Evolutionary conservation across 2,888 invertebrate species (phyloP), one percentile per base, ranked within the genome.

Genomic region (Lymantria monacha): DNA sequence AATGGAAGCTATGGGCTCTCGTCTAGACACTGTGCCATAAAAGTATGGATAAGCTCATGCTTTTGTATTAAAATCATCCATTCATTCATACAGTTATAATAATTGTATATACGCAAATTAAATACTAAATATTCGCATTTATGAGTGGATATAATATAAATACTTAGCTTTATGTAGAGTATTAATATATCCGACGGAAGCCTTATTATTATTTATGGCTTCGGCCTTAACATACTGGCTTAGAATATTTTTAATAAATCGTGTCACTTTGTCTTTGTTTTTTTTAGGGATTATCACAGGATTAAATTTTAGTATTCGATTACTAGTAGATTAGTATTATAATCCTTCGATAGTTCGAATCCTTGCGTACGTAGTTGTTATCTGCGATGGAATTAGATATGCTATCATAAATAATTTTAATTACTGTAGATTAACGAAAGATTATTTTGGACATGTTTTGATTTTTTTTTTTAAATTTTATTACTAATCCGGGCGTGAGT

Each of bases 1-100:
- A 66, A 70, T 70, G 64, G 65, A 59, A 50, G 56, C 49, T 57
- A 66, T 60, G 58, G 59, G 52, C 51, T 50, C 49, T 53, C 54
- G 71, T 72, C 71, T 71, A 71, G 71, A 71, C 71, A 53, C 43
- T 33, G 46, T 46, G 42, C 71, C 70, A 66, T 71, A 71, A 62
- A 62, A 48, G 51, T 43, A 55, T 60, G 66, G 71, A 72, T 72
- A 63, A 69, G 61, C 69, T 59, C n/a, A 47, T 59, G 53, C 62
- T 46, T 54, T 53, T 53, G 48, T 57, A 61, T 63, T 61, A 49
- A 61, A 61, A 66, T 59, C 49, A 66, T 59, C 55, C 48, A 44
- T 46, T 59, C 49, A 66, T 59, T 55, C 48, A 44, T 46, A 42
- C 59, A 55, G 59, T 58, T 63, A 65, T 55, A 51, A 56, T 55